Percentiles rank a stretch among this genome's conserved stretches.
Conservation (phyloP, 1,140 invertebrate species). For the Drosophila pachea region DNA sequence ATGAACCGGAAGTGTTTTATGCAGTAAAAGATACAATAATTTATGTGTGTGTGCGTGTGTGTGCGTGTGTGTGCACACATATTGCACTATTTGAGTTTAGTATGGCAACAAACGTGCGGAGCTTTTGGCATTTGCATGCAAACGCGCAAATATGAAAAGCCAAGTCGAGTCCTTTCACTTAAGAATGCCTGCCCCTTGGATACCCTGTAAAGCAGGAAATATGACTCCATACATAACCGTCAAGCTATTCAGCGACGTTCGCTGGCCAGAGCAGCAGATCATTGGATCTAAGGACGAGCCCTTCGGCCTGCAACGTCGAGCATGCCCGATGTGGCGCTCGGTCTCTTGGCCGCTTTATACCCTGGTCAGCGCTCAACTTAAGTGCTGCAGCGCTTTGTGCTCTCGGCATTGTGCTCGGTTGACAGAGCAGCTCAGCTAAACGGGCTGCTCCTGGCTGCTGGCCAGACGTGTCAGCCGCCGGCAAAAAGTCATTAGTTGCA, state of each 20-base stretch:
- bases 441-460: constrained; percentile 2
- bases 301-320: too few relatives aligned
- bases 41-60: constrained; percentile 28
- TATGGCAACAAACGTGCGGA: constrained; percentile 34
- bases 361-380: constrained; percentile 58
- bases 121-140: constrained; percentile 54
- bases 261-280: too few relatives aligned
- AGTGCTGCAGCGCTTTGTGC: constrained; percentile 59
- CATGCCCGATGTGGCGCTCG: too few relatives aligned
- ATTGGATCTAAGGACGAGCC: too few relatives aligned
- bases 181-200: constrained; percentile 22
- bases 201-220: too few relatives aligned
- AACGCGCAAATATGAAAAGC: constrained; percentile 51
- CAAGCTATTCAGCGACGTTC: too few relatives aligned
- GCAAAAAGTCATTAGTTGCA: constrained; percentile 72
- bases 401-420: constrained; percentile 45
- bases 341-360: too few relatives aligned
- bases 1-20: constrained; percentile 73
- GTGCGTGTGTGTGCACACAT: neutral
- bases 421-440: constrained; percentile 40
- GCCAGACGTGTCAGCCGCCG: constrained; percentile 51
- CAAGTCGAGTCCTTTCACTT: constrained; percentile 31
- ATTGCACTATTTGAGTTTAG: constrained; percentile 8
- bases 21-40: constrained; percentile 59
- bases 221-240: too few relatives aligned